phyloP scores from a whole-genome alignment of 2,113 vertebrate species.

The Phyllostomus hastatus region DNA sequence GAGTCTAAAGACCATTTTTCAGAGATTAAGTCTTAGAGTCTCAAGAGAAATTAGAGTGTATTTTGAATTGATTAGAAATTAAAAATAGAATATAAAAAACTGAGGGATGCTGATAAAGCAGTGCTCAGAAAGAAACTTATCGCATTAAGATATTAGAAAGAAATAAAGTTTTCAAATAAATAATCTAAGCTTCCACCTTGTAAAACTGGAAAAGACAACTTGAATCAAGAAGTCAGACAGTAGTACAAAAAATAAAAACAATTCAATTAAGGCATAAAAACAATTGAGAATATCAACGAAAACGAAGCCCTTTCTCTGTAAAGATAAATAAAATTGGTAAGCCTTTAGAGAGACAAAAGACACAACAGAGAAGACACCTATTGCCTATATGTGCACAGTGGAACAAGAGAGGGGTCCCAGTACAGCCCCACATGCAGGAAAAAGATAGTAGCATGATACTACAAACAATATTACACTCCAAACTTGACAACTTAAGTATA shows the following conservation, averaged over 20 bases:
- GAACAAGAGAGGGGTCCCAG: background rate
- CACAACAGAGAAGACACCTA: background rate
- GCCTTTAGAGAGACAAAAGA: background rate
- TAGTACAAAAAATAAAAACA: background rate
- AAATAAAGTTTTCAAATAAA: background rate
- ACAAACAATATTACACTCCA: background rate
- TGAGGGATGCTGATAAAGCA: background rate
- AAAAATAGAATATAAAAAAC: background rate
- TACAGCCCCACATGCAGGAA: background rate
- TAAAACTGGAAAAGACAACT: background rate
- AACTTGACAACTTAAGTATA: background rate
- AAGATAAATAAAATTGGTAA: background rate
- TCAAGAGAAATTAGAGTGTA: background rate
- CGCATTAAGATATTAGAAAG: background rate
- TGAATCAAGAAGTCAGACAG: background rate
- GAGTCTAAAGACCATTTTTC: background rate
- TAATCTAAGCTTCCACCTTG: background rate
- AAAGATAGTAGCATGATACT: background rate
- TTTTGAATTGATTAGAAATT: background rate
- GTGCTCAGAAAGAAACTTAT: background rate
- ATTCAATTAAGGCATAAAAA: background rate
- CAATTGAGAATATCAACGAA: background rate
- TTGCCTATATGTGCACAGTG: background rate
- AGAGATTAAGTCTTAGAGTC: background rate
- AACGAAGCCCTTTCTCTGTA: background rate